Base-by-base conservation (phyloP, 2,888 invertebrate genomes). In the Clostera curtula region DNA sequence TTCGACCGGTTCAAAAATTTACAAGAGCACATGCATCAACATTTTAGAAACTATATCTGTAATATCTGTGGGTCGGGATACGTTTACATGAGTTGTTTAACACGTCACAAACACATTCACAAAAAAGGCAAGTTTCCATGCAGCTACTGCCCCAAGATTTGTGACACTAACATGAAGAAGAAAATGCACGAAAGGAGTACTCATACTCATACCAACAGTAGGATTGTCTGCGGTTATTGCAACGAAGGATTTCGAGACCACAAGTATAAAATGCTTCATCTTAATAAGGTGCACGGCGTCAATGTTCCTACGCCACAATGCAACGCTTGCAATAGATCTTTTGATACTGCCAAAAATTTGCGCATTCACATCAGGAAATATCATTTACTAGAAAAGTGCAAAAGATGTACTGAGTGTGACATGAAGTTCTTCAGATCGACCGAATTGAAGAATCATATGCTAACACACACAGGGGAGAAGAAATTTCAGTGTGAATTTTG, bases 321-420 rank as follows among this genome's bases (percentile, higher is more conserved):
- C 9, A 27, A 27, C 5, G 33, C 34, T 5, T 50, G 51, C 4
- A 34, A 40, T 7, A 36, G 12, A 4, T 19, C 11, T 7, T 55
- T 23, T 12, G 19, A 19, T 4, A 25, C 25, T 2, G 31, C 24
- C 12, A 31, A 27, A n/a, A 28, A 12, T 12, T 18, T 36, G 11
- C 28, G 22, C 2, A 3, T 32, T 1, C 48, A 44, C 19, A 29
- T 34, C 0, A 41, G 38, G 24, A 33, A 25, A 19, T 32, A 46
- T 7, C 47, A 65, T 49, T 27, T 46, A 1, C 8, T 47, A 43
- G 60, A 60, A 15, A 53, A 56, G 3, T 36, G 49, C 4, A 62
- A 67, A 17, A 51, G 56, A 3, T 80, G 80, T 24, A 39, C 50
- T 1, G 40, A 62, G 1, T 80, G 82, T 17, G 69, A 67, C 3